Percentiles rank a stretch among this genome's conserved stretches.
These are phyloP conservation scores for Rapana venosa DNA, from an alignment of 2,888 invertebrate species.

Conservation along the genomic window DNA sequence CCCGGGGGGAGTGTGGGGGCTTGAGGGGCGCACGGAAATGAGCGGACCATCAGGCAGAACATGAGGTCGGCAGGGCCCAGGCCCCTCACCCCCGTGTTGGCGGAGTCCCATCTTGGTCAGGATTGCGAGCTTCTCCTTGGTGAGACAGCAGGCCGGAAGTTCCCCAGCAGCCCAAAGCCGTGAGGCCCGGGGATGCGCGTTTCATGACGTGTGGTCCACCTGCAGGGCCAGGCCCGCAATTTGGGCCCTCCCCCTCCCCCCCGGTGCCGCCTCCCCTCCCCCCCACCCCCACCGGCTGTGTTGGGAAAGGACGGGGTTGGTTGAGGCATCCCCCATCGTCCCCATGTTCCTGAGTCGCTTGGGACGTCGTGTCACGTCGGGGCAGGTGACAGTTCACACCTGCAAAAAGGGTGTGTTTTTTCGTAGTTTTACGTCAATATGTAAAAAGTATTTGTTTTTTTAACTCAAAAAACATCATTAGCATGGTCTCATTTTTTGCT, in stretches of 20 bases:
- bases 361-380: too few species aligned
- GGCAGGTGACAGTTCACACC: too few species aligned
- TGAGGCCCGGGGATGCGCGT: slow-evolving; percentile 67
- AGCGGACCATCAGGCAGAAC: slow-evolving; percentile 74
- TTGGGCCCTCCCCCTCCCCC: slow-evolving; percentile 7
- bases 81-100: slow-evolving; percentile 75
- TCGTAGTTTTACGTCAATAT: too few species aligned
- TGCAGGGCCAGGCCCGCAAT: slow-evolving; percentile 43
- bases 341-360: slow-evolving; percentile 4
- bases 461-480: too few species aligned
- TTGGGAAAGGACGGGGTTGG: not conserved
- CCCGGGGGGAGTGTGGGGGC: slow-evolving; percentile 53
- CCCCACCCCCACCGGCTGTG: slow-evolving; percentile 13
- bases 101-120: slow-evolving; percentile 74
- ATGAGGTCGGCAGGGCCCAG: slow-evolving; percentile 75
- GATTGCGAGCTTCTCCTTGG: slow-evolving; percentile 68
- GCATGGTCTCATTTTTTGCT: too few species aligned
- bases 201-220: slow-evolving; percentile 64
- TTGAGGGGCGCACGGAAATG: slow-evolving; percentile 62
- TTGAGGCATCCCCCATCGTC: slow-evolving; percentile 30
- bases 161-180: slow-evolving; percentile 73
- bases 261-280: not conserved
- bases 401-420: too few species aligned
- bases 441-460: too few species aligned
- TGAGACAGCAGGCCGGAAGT: slow-evolving; percentile 71